Evolutionary conservation across 2,888 invertebrate genomes (phyloP), one percentile per base, ranked within the genome.

Genomic region (Dioctria linearis): DNA sequence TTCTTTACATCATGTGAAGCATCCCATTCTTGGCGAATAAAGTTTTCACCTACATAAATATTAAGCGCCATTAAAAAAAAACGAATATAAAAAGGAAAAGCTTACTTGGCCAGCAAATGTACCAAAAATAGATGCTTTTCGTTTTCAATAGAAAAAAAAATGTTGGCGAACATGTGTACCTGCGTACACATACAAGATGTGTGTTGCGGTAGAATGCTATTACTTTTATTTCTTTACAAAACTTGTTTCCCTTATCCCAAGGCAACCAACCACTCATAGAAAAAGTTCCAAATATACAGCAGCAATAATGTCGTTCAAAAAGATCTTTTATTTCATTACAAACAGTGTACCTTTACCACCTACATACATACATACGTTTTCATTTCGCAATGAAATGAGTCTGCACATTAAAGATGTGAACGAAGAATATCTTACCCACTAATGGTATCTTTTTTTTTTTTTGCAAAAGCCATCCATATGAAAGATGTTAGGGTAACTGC

Each of bases 291-390:
- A 73, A 57, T 73, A 54, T 51, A 73, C 43, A 76, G 63, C 43
- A 76, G 63, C 76, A 76, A 63, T 76, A 76, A 76, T 63, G 76
- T 61, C 76, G 63, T 46, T 76, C 76, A 76, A 76, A 75, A 76
- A 63, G 76, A 63, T 73, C 76, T 63, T 76, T 76, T 76, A 76
- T 76, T 76, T 76, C 76, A 63, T 76, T 76, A 76, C 63, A 63
- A 73, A 59, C 63, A 76, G 49, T 49, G 49, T 76, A 25, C 25
- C 25, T 25, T 25, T 25, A 25, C 25, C 25, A 25, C 25, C 25
- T 25, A 25, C 25, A 25, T 2, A 25, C 25, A 25, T 2, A 25
- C 25, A 25, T 25, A 76, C 76, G 63, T 63, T 76, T 76, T 51
- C 76, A 76, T 61, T 63, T 37, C 63, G n/a, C n/a, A 63, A 63